Conservation (phyloP, 2,113 vertebrate species). For the Pantherophis guttatus region DNA sequence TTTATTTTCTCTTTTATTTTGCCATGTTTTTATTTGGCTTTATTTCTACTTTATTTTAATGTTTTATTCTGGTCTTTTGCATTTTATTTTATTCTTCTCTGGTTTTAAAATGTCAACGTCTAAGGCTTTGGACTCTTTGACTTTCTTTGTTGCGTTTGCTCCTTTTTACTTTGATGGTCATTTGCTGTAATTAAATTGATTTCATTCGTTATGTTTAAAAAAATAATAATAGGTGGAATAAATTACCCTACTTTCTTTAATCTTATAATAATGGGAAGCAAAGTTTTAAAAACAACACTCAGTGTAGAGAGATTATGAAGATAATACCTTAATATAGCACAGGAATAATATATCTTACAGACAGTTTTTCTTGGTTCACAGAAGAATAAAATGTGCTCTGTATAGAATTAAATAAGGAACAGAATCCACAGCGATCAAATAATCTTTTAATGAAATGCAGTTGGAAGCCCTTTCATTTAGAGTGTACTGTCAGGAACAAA, state of each 20-base stretch:
- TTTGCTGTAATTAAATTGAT: background rate
- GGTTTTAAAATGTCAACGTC: background rate
- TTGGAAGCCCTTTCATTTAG: background rate
- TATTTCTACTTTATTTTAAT: background rate
- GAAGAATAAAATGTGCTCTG: background rate
- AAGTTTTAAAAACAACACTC: background rate
- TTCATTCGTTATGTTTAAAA: background rate
- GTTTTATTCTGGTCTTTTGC: background rate
- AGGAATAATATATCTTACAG: background rate
- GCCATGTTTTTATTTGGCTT: background rate
- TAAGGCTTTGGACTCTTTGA: background rate
- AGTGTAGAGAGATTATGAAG: background rate
- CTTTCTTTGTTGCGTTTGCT: background rate
- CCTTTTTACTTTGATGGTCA: background rate
- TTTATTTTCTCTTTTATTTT: background rate
- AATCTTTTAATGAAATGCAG: background rate
- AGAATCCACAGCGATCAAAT: background rate
- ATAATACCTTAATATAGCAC: background rate
- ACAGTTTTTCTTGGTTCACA: background rate
- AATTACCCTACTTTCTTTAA: background rate
- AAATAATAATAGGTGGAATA: background rate
- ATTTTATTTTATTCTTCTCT: background rate
- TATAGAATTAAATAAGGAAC: background rate
- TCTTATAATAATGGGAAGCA: background rate
- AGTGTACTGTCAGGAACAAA: background rate